Conservation (phyloP, 2,797 vertebrate species). For the Trachops cirrhosus region DNA sequence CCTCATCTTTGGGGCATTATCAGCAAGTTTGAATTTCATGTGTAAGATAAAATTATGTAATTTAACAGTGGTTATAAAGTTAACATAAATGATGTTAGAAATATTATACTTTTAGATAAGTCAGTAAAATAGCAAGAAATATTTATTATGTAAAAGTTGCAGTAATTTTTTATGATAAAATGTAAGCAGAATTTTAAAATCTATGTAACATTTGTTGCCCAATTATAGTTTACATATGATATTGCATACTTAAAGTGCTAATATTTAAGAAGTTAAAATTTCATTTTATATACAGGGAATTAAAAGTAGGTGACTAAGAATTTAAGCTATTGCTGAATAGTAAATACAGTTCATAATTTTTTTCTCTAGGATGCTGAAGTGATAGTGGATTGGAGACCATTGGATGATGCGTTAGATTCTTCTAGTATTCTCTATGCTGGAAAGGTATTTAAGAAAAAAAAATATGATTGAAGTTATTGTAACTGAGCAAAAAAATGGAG, state of each 20-base stretch:
- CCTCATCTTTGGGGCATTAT: slow-evolving; percentile 13
- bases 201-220: background rate
- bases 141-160: background rate
- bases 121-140: background rate
- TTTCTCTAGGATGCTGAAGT: slow-evolving; percentile 90
- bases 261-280: slow-evolving; percentile 20
- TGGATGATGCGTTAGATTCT: slow-evolving; percentile 92
- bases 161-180: slow-evolving; percentile 47
- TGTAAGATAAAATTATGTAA: slow-evolving; percentile 16
- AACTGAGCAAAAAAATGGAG: background rate
- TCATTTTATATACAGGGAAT: slow-evolving; percentile 20
- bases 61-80: slow-evolving; percentile 30
- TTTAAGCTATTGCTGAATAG: slow-evolving; percentile 26
- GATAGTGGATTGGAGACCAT: slow-evolving; percentile 92
- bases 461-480: background rate
- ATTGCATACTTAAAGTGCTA: background rate
- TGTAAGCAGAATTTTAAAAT: slow-evolving; percentile 18
- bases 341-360: slow-evolving; percentile 62
- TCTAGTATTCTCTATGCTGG: slow-evolving; percentile 96
- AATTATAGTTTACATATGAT: background rate
- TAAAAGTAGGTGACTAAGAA: slow-evolving; percentile 8
- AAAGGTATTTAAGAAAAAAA: slow-evolving; percentile 86
- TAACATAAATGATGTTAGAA: slow-evolving; percentile 13
- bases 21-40: slow-evolving; percentile 25
- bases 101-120: slow-evolving; percentile 24